These are phyloP conservation scores for Sthenelais limicola DNA, from an alignment of 2,888 invertebrate genomes.

Conservation along the genomic window DNA sequence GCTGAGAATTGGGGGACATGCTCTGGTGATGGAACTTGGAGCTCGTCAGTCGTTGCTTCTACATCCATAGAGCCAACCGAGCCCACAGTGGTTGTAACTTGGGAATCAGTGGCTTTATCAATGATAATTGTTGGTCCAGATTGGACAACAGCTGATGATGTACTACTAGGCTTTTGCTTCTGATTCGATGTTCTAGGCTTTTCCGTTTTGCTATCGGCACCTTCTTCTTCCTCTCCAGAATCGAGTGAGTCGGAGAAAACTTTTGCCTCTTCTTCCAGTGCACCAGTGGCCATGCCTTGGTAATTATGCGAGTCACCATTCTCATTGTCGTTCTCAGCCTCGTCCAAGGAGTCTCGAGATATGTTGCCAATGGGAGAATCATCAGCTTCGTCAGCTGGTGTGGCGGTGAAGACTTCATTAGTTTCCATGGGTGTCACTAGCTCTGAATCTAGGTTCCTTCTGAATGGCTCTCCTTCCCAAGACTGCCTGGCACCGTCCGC, in stretches of 20 bases:
- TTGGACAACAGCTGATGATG: too few relatives aligned
- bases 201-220: background rate
- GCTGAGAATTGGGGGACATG: background rate
- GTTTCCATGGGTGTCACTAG: background rate
- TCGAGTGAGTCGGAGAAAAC: conserved; percentile 2
- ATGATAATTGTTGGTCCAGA: conserved; percentile 17
- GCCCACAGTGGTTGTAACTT: too few relatives aligned
- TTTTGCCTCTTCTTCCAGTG: background rate
- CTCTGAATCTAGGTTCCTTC: conserved; percentile 9
- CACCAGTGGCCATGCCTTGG: background rate
- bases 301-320: background rate
- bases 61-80: too few relatives aligned
- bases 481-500: too few relatives aligned
- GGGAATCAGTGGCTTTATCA: conserved; percentile 6
- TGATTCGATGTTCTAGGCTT: too few relatives aligned
- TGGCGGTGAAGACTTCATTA: too few relatives aligned
- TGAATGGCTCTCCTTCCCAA: too few relatives aligned
- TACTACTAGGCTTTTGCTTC: too few relatives aligned
- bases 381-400: too few relatives aligned
- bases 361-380: too few relatives aligned
- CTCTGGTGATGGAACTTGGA: background rate
- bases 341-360: conserved; percentile 8
- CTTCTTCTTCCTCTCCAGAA: background rate
- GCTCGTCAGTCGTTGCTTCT: too few relatives aligned
- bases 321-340: background rate